Evolutionary conservation across 2,113 vertebrate species (phyloP), one percentile per base, ranked within the genome.

Genomic region (Microtus montanus): DNA sequence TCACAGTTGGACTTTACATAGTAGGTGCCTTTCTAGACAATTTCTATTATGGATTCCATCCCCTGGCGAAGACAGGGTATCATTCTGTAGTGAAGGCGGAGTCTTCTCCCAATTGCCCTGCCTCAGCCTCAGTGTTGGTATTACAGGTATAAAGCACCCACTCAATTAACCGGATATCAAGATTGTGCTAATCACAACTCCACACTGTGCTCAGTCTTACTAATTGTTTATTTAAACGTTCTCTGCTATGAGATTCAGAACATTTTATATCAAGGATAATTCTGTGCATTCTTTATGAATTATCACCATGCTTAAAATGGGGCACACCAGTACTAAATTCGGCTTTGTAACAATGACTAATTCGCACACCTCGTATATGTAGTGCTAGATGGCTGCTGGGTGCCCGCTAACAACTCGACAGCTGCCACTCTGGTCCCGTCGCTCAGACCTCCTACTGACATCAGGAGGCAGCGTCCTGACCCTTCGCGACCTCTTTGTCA

Each of bases 401-500:
- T 19, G 10, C 77, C 82, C 2, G 38, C 82, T 83, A 85, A 26
- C 30, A 49, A 61, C 47, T 19, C 41, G 28, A 3, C 44, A 35
- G 1, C 84, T 17, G 41, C 49, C 30, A 17, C 58, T 68, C 73
- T 0, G 7, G 66, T 17, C 20, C 35, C 44, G 73, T 19, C 17
- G 4, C 24, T 12, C 10, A 4, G 4, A 64, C 15, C 93, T 87
- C 89, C 79, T 35, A 91, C 92, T 95, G 77, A 44, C 2, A n/a
- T 2, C 24, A 4, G 15, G 77, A 71, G 88, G 85, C 64, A 5
- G 38, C 0, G 64, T 35, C 66, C 70, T 66, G 86, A 90, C 93
- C 93, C 92, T 92, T n/a, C 28, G 15, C 14, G 95, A 97, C 96
- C 95, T 97, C 94, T 96, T 90, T 28, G 96, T 94, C 95, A 97